phyloP scores from a whole-genome alignment of 2,888 invertebrate species.

The Coleophora deauratella region DNA sequence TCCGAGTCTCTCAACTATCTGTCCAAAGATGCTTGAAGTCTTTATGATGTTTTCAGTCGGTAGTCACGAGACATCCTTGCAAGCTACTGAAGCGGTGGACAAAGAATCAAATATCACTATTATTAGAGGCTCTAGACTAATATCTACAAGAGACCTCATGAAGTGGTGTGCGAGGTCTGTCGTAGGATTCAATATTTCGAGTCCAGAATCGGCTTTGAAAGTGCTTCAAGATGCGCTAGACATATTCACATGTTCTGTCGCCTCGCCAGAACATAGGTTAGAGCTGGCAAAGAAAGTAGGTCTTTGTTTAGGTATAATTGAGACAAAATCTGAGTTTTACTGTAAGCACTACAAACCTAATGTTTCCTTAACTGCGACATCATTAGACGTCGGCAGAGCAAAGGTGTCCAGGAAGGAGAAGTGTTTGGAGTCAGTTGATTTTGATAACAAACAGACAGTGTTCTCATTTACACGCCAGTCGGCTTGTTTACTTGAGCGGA shows the following conservation, averaged over 20 bases:
- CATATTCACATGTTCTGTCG: conserved; percentile 88
- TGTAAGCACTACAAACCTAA: conserved; percentile 85
- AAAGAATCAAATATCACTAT: conserved; percentile 32
- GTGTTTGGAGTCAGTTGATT: conserved; percentile 46
- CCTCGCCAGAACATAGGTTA: conserved; percentile 77
- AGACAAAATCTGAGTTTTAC: conserved; percentile 87
- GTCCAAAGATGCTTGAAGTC: conserved; percentile 85
- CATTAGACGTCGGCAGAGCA: conserved; percentile 83
- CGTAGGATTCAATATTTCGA: conserved; percentile 81
- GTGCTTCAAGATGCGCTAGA: conserved; percentile 93
- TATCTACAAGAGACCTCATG: conserved; percentile 90
- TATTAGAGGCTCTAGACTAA: conserved; percentile 75
- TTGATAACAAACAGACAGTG: conserved; percentile 60
- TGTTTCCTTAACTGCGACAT: conserved; percentile 71
- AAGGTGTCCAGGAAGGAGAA: conserved; percentile 61
- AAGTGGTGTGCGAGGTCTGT: conserved; percentile 91
- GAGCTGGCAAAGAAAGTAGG: conserved; percentile 83
- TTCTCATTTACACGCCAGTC: conserved; percentile 91
- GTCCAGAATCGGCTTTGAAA: conserved; percentile 78
- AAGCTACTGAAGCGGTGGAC: conserved; percentile 40
- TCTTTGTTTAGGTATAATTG: conserved; percentile 85
- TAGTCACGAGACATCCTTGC: conserved; percentile 70
- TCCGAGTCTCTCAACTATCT: conserved; percentile 81
- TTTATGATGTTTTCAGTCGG: conserved; percentile 87
- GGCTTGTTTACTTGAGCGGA: conserved; percentile 87